Evolutionary conservation across 2,888 invertebrate species (phyloP), one percentile per base, ranked within the genome.

Genomic region (Drosophila heteroneura): DNA sequence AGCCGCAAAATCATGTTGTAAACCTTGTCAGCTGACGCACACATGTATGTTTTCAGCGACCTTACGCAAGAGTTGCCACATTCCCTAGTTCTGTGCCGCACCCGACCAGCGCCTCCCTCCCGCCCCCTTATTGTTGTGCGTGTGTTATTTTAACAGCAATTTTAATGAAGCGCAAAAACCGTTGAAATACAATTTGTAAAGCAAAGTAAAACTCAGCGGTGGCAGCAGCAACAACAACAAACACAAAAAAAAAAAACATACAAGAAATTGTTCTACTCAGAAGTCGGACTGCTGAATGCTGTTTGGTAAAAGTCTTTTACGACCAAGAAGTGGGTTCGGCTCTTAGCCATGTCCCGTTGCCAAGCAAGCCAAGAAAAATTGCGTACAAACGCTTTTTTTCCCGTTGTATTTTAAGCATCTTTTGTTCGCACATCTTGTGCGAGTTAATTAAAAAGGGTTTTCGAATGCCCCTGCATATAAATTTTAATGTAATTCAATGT

Each of bases 101-200:
- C 6, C 26, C 12, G 5, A 35, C 16, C 62, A 0, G 28, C 16
- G 44, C 26, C 54, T 56, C 16, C 12, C 19, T 44, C 32, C 54
- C 44, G 22, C 59, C 47, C 28, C 35, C 63, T 59, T 72, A 41
- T 54, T 56, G 65, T 54, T 68, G 76, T 81, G 76, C 87, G 89
- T 86, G 84, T 82, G 88, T 87, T 89, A 89, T 84, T 85, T 84
- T 85, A 89, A 89, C 90, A 89, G 88, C 85, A 85, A 84, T 89
- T 85, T 85, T 85, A 85, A 85, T 85, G 90, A 85, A 85, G 85
- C 85, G 90, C 85, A 85, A 85, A 85, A 85, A 89, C 88, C 90
- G 85, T 87, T 82, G 85, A 84, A 89, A 84, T 78, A 89, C 89
- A 85, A 84, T 89, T 85, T 89, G 85, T 85, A 84, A 84, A 78